phyloP scores from a whole-genome alignment of 2,113 vertebrate genomes.

The Arothron firmamentum region DNA sequence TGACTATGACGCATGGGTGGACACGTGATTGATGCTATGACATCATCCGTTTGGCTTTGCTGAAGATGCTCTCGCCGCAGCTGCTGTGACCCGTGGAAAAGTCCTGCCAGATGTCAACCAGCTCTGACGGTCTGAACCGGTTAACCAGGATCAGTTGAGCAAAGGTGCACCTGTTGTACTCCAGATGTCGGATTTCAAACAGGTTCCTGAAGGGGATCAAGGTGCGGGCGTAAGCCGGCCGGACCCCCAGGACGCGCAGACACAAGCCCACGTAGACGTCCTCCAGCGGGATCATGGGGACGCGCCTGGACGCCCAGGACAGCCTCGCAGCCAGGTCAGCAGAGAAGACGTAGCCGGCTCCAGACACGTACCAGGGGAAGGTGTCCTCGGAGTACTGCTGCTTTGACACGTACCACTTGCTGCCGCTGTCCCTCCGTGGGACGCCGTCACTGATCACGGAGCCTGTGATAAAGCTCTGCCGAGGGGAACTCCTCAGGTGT shows the following conservation, averaged over 20 bases:
- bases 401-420: slow-evolving; percentile 74
- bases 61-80: slow-evolving; percentile 41
- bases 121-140: slow-evolving; percentile 47
- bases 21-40: too few species aligned
- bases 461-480: slow-evolving; percentile 47
- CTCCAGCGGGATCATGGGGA: slow-evolving; percentile 73
- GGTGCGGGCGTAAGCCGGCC: slow-evolving; percentile 49
- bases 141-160: slow-evolving; percentile 54
- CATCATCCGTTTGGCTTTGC: too few species aligned
- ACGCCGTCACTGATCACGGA: slow-evolving; percentile 51
- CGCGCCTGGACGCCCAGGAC: slow-evolving; percentile 59
- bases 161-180: slow-evolving; percentile 73
- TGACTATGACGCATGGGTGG: too few species aligned
- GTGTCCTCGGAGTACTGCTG: slow-evolving; percentile 56
- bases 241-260: slow-evolving; percentile 59
- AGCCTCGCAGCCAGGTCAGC: slow-evolving; percentile 65
- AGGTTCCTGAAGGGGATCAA: slow-evolving; percentile 38
- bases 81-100: slow-evolving; percentile 46
- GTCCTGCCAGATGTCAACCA: slow-evolving; percentile 63
- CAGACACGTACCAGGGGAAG: slow-evolving; percentile 75
- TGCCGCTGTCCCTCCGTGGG: slow-evolving; percentile 47
- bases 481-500: slow-evolving; percentile 27
- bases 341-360: slow-evolving; percentile 78
- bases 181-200: slow-evolving; percentile 57
- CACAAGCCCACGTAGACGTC: slow-evolving; percentile 82